phyloP scores from a whole-genome alignment of 2,888 invertebrate species.

The Nezara viridula region DNA sequence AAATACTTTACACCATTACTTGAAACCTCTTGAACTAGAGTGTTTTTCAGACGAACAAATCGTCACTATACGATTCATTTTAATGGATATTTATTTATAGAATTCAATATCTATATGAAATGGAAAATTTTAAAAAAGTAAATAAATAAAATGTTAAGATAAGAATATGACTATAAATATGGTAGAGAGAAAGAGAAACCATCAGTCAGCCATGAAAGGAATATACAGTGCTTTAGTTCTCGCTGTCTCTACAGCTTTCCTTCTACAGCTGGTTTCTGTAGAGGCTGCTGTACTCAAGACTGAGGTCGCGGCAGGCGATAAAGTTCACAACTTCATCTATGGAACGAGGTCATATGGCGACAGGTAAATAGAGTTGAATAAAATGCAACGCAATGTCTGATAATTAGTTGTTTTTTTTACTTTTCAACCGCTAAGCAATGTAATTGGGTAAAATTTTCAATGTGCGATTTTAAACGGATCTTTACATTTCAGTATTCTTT shows the following conservation, averaged over 20 bases:
- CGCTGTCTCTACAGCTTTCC: neutral
- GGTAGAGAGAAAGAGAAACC: neutral
- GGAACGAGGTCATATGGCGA: neutral
- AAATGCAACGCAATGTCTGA: too few species aligned
- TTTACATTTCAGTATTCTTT: too few species aligned
- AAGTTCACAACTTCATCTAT: neutral
- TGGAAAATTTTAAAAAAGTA: neutral
- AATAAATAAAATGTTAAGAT: neutral
- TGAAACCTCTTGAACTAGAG: neutral
- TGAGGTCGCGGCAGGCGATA: neutral
- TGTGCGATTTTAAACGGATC: too few species aligned
- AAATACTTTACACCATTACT: too few species aligned
- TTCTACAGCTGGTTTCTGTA: neutral
- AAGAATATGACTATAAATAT: neutral
- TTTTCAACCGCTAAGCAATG: too few species aligned
- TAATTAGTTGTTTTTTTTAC: too few species aligned
- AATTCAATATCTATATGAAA: neutral
- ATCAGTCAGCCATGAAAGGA: conserved; percentile 5
- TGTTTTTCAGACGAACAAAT: neutral
- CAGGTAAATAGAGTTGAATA: too few species aligned
- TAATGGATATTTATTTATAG: neutral
- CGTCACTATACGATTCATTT: neutral
- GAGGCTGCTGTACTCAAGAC: neutral
- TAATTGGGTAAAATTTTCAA: too few species aligned
- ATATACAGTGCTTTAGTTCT: neutral